phyloP scores from a whole-genome alignment of 1,140 invertebrate genomes.

The Drosophila sucinea region DNA sequence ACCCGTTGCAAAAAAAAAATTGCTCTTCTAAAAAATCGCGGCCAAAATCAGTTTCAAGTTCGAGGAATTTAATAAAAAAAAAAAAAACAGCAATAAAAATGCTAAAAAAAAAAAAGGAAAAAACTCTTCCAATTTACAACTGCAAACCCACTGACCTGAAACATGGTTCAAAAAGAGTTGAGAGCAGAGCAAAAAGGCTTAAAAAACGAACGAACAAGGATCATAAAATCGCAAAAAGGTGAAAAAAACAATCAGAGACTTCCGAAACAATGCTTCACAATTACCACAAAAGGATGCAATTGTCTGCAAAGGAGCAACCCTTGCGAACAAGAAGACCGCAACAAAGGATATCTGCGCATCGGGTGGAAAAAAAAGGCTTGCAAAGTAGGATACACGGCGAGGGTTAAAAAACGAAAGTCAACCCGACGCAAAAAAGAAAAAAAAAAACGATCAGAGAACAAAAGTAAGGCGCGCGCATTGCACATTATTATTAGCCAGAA shows the following conservation, averaged over 20 bases:
- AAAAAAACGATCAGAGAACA: slow-evolving; percentile 22
- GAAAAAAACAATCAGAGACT: slow-evolving; percentile 18
- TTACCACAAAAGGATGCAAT: slow-evolving; percentile 59
- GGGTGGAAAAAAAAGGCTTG: slow-evolving; percentile 36
- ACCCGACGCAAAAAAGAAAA: slow-evolving; percentile 3
- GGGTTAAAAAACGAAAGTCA: slow-evolving; percentile 72
- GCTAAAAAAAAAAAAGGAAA: slow-evolving; percentile 15
- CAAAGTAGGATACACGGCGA: slow-evolving; percentile 17
- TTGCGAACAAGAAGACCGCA: slow-evolving; percentile 65
- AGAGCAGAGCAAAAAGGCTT: slow-evolving; percentile 77
- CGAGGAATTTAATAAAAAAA: slow-evolving; percentile 16
- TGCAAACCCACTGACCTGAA: slow-evolving; percentile 2
- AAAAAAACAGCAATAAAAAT: slow-evolving; percentile 7
- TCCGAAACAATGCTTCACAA: slow-evolving; percentile 42
- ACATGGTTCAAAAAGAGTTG: slow-evolving; percentile 52
- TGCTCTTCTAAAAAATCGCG: slow-evolving; percentile 48
- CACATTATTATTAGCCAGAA: slow-evolving; percentile 12
- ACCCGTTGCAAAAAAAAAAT: slow-evolving; percentile 51
- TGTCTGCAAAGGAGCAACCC: slow-evolving; percentile 54
- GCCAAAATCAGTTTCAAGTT: slow-evolving; percentile 15
- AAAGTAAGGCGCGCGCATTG: slow-evolving; percentile 41
- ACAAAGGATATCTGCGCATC: slow-evolving; percentile 45
- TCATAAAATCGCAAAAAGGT: slow-evolving; percentile 50
- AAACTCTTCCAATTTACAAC: slow-evolving; percentile 17
- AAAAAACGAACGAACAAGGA: slow-evolving; percentile 54